Percentiles rank a stretch among this genome's conserved stretches.
phyloP scores from a whole-genome alignment of 1,140 invertebrate species.

The Habropoda laboriosa region DNA sequence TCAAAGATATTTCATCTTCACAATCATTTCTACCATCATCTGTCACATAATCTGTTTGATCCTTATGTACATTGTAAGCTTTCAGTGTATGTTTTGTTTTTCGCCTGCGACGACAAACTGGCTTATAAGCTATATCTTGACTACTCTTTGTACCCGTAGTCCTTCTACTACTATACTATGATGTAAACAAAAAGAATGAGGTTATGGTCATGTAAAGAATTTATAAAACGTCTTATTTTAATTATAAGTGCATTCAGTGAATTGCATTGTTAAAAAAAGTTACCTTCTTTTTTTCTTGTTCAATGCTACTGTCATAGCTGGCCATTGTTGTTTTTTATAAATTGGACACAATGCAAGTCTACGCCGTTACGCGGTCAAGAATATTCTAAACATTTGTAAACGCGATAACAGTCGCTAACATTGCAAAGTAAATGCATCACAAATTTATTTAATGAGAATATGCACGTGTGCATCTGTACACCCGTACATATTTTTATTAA shows the following conservation, averaged over 20 bases:
- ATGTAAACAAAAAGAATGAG: neutral
- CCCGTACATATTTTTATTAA: conserved; percentile 9
- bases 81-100: conserved; percentile 46
- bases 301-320: neutral
- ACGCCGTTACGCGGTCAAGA: neutral
- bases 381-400: neutral
- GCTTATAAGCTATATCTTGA: conserved; percentile 53
- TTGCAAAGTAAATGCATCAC: neutral
- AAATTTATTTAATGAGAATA: neutral
- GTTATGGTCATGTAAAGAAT: neutral
- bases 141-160: conserved; percentile 43
- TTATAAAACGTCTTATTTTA: neutral
- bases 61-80: conserved; percentile 25
- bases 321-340: conserved; percentile 10
- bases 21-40: conserved; percentile 35
- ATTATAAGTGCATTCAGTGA: neutral
- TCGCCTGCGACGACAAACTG: conserved; percentile 63
- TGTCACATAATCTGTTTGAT: conserved; percentile 18
- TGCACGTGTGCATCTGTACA: neutral
- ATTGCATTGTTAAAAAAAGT: neutral
- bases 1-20: conserved; percentile 42
- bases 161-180: conserved; percentile 60
- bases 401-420: neutral
- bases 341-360: neutral
- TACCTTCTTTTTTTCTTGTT: neutral